Base-by-base conservation (phyloP, 2,888 invertebrate species). In the Oscheius sp. region DNA sequence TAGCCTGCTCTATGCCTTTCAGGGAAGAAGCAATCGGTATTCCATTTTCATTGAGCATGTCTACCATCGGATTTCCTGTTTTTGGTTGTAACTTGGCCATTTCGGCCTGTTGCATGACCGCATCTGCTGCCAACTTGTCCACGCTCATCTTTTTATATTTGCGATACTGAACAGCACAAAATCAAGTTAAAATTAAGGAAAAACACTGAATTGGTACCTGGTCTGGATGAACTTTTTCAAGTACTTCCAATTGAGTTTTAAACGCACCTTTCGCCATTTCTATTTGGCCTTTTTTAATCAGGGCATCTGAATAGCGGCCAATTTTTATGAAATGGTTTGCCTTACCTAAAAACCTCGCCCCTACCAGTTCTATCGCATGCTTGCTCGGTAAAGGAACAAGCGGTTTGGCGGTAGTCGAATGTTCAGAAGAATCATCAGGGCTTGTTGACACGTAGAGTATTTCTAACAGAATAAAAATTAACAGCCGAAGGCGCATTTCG, bases 181-280 rank as follows among this genome's bases (percentile, higher is more conserved):
- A 12, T 46, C n/a, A 16, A 16, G 25, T 53, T 53, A 16, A 1
- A 21, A n/a, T 3, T 21, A n/a, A 43, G 5, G 23, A 18, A 9
- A 1, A 35, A 35, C 3, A 35, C 9, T 35, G n/a, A 21, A 35
- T 18, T 52, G 9, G 5, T 18, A 79, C 83, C 75, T 82, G 84
- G 55, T 85, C 84, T 0, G 86, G 86, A 66, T 85, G 81, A 55
- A 86, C 84, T 71, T 84, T 84, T 68, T 84, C 77, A 23, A 86
- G 72, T 1, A 86, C 84, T 46, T 85, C 83, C 52, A 86, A 45
- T 56, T 86, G 86, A 12, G 86, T 85, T 66, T 80, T 78, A 63
- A 85, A 85, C 1, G 85, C 85, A 21, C 83, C 81, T 69, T 86
- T 86, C 7, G 86, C 85, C 84, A 86, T 80, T 73, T 85, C 86